Evolutionary conservation across 2,888 invertebrate species (phyloP), one percentile per base, ranked within the genome.

Genomic region (Galerucella nymphaeae): DNA sequence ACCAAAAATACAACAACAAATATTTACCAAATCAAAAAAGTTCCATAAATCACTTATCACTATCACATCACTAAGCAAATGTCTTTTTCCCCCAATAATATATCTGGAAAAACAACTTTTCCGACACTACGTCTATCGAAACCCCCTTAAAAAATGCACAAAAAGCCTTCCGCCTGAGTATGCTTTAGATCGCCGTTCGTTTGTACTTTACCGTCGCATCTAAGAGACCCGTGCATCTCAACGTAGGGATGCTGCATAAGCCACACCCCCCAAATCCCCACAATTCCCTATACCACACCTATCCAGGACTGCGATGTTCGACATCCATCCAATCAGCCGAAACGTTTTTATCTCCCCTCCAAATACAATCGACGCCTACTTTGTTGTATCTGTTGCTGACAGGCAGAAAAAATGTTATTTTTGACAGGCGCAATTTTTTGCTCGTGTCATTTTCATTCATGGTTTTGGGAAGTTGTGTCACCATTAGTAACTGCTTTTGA

Each of bases 211-310:
- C 83, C 83, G 83, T 80, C 84, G 80, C 83, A 82, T 84, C 84
- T 83, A 82, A 79, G 77, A 76, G 78, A 78, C 78, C 80, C 76
- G 75, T 80, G 80, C 80, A 79, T 79, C 82, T 81, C 38, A 79
- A 80, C 80, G 79, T 83, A 82, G 84, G 85, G 86, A 86, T 86
- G 86, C 86, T 86, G 86, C 77, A 73, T 67, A 81, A 71, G 82
- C 82, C 78, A 77, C 83, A 71, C 76, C 75, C 50, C 16, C 20
- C 59, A 42, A 59, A 30, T 38, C 77, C 72, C 74, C 74, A 70
- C 66, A 59, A 59, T 13, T 30, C 55, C 30, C 59, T 8, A 45
- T 45, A 77, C 77, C 77, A 82, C 83, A 80, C 83, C 84, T 76
- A 62, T 77, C 65, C 72, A 71, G 70, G 76, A 77, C 79, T 72